Evolutionary conservation across 2,888 invertebrate species (phyloP), one percentile per base, ranked within the genome.

Genomic region (Hypsopygia costalis): DNA sequence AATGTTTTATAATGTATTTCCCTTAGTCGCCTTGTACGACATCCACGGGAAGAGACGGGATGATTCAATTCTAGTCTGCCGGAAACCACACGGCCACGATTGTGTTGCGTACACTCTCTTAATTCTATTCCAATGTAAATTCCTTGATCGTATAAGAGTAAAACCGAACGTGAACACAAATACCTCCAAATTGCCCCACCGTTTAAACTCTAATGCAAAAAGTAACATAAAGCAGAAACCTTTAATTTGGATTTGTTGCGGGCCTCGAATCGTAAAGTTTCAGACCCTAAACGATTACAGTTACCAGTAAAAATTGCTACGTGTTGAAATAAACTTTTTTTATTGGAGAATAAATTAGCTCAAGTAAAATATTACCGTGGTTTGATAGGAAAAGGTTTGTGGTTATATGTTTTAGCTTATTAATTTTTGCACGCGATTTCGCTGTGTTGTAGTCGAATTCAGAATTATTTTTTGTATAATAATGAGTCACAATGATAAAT

Each of bases 271-370:
- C 37, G 37, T 37, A 37, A 37, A 37, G 11, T 30, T 31, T 9
- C 22, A 3, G 27, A 37, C 30, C 30, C 10, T 11, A 37, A 37
- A 21, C 37, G 31, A 37, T 37, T 31, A 31, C 22, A 20, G 11
- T 21, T 31, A 30, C 22, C 29, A 29, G 30, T 36, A 36, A 36
- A 36, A 37, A 31, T 37, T 37, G 30, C 31, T 37, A 37, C 31
- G 36, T 28, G 36, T 29, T 32, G 31, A 11, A 37, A 31, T 37
- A 37, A 37, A 37, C 37, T 37, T 37, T 37, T 25, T 37, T 37
- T 37, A 37, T 37, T 32, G 22, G 22, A 21, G 6, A 31, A 31
- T 21, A 11, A 37, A 37, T 37, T 37, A 37, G 37, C 6, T n/a
- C 4, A 27, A 5, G 20, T 30, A 31, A 31, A 30, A 11, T 37